These are phyloP conservation scores for Diadophis punctatus DNA, from an alignment of 2,113 vertebrate species.

Conservation along the genomic window DNA sequence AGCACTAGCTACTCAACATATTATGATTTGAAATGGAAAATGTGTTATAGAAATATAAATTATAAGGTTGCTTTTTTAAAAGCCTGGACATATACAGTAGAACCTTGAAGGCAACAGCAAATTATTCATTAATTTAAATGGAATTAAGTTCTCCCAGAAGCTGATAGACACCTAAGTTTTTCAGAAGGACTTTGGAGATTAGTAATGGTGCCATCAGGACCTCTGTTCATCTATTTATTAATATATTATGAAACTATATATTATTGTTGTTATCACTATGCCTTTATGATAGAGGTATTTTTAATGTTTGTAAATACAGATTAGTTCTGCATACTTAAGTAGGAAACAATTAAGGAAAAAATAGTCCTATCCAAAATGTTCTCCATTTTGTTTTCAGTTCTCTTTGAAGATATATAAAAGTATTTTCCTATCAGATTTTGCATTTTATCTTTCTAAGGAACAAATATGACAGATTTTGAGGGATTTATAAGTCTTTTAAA, in stretches of 20 bases:
- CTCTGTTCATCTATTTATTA: not conserved
- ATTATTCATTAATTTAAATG: not conserved
- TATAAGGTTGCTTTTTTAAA: not conserved
- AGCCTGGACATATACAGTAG: too few species aligned
- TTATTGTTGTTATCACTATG: not conserved
- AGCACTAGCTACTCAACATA: not conserved
- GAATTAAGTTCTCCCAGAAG: not conserved
- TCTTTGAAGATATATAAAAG: not conserved
- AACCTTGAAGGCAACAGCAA: not conserved
- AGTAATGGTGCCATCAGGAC: not conserved
- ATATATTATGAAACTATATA: not conserved
- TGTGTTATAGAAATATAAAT: not conserved
- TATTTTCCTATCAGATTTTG: conserved; percentile 4
- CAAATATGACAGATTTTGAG: not conserved
- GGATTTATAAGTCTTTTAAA: not conserved
- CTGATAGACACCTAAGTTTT: not conserved
- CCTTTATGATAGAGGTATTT: not conserved
- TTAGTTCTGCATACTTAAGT: not conserved
- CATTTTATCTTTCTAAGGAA: not conserved
- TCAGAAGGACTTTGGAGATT: not conserved
- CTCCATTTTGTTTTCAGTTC: not conserved
- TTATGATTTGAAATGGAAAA: not conserved
- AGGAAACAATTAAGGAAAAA: not conserved
- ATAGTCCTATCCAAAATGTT: not conserved
- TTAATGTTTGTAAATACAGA: not conserved